Conservation (phyloP, 2,888 invertebrate genomes). For the Mythimna loreyi region DNA sequence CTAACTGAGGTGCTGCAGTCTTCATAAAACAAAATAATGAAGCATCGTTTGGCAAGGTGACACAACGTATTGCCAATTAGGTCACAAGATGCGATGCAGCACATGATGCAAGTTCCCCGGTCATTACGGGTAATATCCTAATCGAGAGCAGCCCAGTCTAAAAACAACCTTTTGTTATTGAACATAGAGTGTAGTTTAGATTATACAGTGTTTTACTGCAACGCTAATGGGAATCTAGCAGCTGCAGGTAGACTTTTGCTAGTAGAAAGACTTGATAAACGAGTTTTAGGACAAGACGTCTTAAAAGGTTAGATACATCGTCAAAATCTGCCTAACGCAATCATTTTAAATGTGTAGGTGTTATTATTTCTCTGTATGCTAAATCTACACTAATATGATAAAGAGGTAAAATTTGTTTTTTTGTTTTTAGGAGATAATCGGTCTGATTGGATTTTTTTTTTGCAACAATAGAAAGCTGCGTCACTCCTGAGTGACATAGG, state of each 20-base stretch:
- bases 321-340: background rate
- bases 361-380: background rate
- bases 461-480: too few relatives aligned
- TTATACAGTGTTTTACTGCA: constrained; percentile 1
- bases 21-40: constrained; percentile 33
- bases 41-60: constrained; percentile 47
- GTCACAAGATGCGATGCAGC: constrained; percentile 50
- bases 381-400: too few relatives aligned
- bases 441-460: too few relatives aligned
- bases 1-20: too few relatives aligned
- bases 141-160: constrained; percentile 21
- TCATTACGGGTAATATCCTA: constrained; percentile 57
- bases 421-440: too few relatives aligned
- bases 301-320: background rate
- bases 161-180: constrained; percentile 32
- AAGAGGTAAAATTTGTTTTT: too few relatives aligned
- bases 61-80: constrained; percentile 59
- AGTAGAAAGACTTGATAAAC: constrained; percentile 23
- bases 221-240: constrained; percentile 4
- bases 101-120: constrained; percentile 51
- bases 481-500: too few relatives aligned
- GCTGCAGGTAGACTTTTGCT: constrained; percentile 14
- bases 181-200: constrained; percentile 25
- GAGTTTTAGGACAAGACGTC: constrained; percentile 1
- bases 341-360: background rate